A percentile compares a stretch with the other conserved stretches of the same genome.
Evolutionary conservation across 2,888 invertebrate species (phyloP).

Genomic region (Thelaira solivaga): DNA sequence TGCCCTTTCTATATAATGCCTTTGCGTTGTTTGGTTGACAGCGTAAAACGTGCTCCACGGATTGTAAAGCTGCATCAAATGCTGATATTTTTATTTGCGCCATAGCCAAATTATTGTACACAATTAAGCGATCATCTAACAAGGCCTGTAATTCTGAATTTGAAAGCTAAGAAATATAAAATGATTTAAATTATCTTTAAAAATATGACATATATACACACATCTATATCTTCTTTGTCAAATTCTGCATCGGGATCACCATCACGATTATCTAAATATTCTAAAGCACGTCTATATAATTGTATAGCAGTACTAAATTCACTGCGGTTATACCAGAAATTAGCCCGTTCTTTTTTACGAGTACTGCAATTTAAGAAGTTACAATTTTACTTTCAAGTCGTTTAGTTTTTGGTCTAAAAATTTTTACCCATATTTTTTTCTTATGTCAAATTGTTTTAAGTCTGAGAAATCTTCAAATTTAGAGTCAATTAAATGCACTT

Average conservation of each 20-base stretch:
- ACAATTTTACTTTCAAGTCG: neutral
- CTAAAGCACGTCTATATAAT: conserved; percentile 90
- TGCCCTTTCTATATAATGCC: conserved; percentile 91
- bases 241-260: conserved; percentile 81
- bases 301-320: conserved; percentile 90
- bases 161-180: conserved; percentile 71
- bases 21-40: conserved; percentile 93
- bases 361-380: conserved; percentile 78
- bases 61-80: conserved; percentile 89
- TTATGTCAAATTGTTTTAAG: conserved; percentile 81
- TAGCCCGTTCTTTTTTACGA: conserved; percentile 89
- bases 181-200: neutral
- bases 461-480: conserved; percentile 84
- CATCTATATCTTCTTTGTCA: conserved; percentile 76
- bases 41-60: conserved; percentile 88
- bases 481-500: conserved; percentile 84
- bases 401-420: neutral
- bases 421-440: conserved; percentile 86
- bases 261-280: conserved; percentile 86
- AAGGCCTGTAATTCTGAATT: conserved; percentile 82
- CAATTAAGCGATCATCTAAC: conserved; percentile 88
- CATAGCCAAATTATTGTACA: conserved; percentile 94
- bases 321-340: conserved; percentile 91
- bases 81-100: conserved; percentile 93
- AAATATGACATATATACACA: conserved; percentile 59